Evolutionary conservation across 2,888 invertebrate species (phyloP).

Genomic region (Marasmarcha lunaedactyla): DNA sequence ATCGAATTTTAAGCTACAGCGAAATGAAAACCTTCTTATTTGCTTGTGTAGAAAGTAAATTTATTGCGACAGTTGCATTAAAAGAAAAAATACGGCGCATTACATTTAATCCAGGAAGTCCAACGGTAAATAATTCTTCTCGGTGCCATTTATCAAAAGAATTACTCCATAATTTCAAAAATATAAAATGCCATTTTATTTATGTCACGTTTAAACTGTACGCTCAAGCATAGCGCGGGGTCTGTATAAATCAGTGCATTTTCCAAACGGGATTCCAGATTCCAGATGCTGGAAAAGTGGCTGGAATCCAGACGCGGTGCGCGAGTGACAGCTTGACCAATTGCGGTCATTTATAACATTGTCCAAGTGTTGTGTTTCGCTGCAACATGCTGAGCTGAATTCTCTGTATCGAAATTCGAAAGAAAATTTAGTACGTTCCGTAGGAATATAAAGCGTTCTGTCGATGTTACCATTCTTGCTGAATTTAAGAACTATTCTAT

Average conservation of each 20-base stretch:
- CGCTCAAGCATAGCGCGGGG: not conserved
- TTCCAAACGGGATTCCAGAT: slow-evolving; percentile 3
- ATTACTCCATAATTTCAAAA: not conserved
- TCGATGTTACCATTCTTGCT: no score
- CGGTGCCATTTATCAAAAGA: not conserved
- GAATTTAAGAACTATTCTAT: no score
- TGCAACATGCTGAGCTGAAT: slow-evolving; percentile 15
- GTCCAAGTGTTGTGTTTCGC: slow-evolving; percentile 26
- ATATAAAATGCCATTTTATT: not conserved
- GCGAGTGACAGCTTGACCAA: slow-evolving; percentile 37
- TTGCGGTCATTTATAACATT: slow-evolving; percentile 30
- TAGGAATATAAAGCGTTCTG: no score
- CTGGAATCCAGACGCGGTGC: not conserved
- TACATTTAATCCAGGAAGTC: not conserved
- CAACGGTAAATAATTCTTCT: not conserved
- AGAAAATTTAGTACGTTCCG: no score
- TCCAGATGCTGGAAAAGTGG: slow-evolving; percentile 9
- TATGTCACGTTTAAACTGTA: not conserved
- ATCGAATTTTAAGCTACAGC: no score
- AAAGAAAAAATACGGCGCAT: no score
- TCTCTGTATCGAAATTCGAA: not conserved
- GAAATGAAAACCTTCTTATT: no score
- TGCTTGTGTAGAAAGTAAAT: no score
- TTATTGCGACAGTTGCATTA: no score
- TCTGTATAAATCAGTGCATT: slow-evolving; percentile 2